phyloP scores from a whole-genome alignment of 2,888 invertebrate genomes.

The Drosophila algonquin region DNA sequence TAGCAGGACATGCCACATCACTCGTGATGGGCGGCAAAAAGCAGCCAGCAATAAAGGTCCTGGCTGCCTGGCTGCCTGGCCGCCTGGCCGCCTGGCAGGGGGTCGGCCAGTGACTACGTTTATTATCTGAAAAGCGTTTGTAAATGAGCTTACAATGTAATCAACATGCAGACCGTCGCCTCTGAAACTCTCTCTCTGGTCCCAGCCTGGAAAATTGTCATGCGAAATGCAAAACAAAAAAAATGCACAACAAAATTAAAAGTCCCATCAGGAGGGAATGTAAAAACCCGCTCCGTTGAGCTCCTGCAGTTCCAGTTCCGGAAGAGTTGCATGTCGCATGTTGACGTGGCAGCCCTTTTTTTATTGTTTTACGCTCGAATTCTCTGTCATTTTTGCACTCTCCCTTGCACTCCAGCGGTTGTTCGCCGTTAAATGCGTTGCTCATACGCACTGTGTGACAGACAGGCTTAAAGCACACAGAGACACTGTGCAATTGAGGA shows the following conservation, averaged over 20 bases:
- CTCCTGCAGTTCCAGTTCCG: constrained; percentile 36
- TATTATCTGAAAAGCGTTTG: constrained; percentile 63
- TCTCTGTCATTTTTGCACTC: constrained; percentile 29
- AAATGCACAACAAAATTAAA: constrained; percentile 28
- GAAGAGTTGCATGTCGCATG: not conserved
- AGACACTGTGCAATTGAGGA: constrained; percentile 36
- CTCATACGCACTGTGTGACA: constrained; percentile 60
- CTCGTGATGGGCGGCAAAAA: constrained; percentile 15
- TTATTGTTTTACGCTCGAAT: constrained; percentile 37
- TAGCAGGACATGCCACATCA: too few relatives aligned
- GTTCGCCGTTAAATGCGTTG: constrained; percentile 37
- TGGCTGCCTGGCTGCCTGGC: not conserved
- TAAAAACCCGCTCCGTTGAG: constrained; percentile 49
- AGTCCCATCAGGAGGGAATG: constrained; percentile 38
- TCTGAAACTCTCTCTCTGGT: constrained; percentile 3
- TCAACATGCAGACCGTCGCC: constrained; percentile 45
- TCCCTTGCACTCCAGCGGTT: not conserved
- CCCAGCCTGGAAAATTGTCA: constrained; percentile 50
- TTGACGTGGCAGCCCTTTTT: constrained; percentile 11
- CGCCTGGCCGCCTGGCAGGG: not conserved
- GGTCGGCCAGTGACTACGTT: constrained; percentile 24
- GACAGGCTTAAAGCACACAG: constrained; percentile 43
- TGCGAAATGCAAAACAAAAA: constrained; percentile 43
- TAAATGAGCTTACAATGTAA: constrained; percentile 74
- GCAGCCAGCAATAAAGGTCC: not conserved